These are phyloP conservation scores for Pleuronectes platessa DNA, from an alignment of 2,113 vertebrate species.

Conservation along the genomic window DNA sequence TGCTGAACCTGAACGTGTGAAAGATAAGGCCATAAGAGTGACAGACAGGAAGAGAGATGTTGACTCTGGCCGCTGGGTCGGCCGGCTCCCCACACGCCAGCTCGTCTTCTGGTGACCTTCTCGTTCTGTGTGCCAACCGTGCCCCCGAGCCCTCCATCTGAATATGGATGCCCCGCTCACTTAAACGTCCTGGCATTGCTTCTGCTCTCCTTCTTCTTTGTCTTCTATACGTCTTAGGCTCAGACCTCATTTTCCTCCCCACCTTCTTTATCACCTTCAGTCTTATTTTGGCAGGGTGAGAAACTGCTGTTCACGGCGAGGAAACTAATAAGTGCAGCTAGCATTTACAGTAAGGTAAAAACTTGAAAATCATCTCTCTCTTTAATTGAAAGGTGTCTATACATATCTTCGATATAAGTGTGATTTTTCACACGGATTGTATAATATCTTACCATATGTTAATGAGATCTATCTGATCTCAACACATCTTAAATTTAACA, in stretches of 20 bases:
- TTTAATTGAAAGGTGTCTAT: slow-evolving; percentile 2
- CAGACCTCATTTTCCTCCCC: slow-evolving; percentile 47
- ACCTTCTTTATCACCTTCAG: slow-evolving; percentile 60
- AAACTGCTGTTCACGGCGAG: slow-evolving; percentile 16
- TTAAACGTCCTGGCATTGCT: slow-evolving; percentile 46
- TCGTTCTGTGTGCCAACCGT: slow-evolving; percentile 56
- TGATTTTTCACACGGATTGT: slow-evolving; percentile 3
- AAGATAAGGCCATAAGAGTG: slow-evolving; percentile 13
- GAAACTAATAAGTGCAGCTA: slow-evolving; percentile 15
- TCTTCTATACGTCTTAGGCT: slow-evolving; percentile 14
- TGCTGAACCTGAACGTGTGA: slow-evolving; percentile 8
- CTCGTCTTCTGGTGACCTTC: slow-evolving; percentile 64
- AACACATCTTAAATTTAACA: background rate
- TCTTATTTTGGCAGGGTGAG: slow-evolving; percentile 42
- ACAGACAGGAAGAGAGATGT: slow-evolving; percentile 43
- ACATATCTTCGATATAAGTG: background rate
- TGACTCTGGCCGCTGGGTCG: slow-evolving; percentile 45
- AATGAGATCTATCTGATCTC: background rate
- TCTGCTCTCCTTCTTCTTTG: background rate
- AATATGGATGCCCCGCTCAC: slow-evolving; percentile 72
- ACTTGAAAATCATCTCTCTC: background rate
- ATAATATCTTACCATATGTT: background rate
- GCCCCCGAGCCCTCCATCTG: slow-evolving; percentile 54
- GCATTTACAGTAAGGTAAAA: background rate
- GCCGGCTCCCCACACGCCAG: slow-evolving; percentile 33